Conservation (phyloP, 1,140 invertebrate genomes). For the Hestina assimilis region DNA sequence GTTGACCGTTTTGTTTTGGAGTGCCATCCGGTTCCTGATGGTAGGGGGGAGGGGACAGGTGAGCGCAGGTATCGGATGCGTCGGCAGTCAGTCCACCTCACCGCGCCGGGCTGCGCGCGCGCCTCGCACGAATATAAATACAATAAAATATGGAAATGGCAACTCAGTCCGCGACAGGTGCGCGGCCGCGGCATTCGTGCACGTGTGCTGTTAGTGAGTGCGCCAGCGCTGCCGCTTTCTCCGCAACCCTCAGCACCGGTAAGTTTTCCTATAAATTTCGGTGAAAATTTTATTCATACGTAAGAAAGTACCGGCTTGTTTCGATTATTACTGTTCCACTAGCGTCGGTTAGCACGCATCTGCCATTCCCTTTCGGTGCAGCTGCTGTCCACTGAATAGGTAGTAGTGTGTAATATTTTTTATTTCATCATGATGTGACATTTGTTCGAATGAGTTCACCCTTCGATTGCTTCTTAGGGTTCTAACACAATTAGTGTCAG, state of each 20-base stretch:
- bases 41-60: constrained; percentile 66
- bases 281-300: constrained; percentile 38
- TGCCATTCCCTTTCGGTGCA: constrained; percentile 62
- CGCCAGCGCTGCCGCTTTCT: constrained; percentile 57
- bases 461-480: constrained; percentile 46
- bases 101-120: constrained; percentile 65
- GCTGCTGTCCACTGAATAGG: constrained; percentile 61
- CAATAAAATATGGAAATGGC: constrained; percentile 67
- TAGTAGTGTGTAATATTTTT: constrained; percentile 49
- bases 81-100: constrained; percentile 64
- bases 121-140: constrained; percentile 55
- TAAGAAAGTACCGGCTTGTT: constrained; percentile 36
- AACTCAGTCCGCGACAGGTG: constrained; percentile 72
- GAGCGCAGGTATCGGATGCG: constrained; percentile 68
- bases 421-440: constrained; percentile 42
- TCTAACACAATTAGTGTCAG: constrained; percentile 54
- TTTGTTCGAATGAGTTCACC: constrained; percentile 46
- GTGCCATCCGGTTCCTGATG: constrained; percentile 74
- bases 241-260: constrained; percentile 44
- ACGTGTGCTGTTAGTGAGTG: constrained; percentile 76
- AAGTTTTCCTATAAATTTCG: constrained; percentile 45
- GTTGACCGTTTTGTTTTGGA: constrained; percentile 77
- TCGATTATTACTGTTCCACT: constrained; percentile 44
- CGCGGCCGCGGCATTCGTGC: constrained; percentile 69
- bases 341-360: constrained; percentile 60